Evolutionary conservation across 2,888 invertebrate genomes (phyloP).

Genomic region (Galerucella calmariensis): DNA sequence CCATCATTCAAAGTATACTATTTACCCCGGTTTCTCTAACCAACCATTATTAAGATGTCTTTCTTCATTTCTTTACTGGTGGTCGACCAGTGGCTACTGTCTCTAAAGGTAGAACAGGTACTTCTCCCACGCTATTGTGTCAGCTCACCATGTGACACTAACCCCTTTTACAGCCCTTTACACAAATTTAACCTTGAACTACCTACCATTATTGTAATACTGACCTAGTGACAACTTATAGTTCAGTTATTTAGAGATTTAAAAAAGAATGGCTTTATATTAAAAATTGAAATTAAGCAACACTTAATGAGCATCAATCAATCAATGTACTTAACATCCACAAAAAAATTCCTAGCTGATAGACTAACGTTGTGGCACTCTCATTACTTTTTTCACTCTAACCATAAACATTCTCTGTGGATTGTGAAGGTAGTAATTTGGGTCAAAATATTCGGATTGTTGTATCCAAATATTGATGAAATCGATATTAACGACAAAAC

Average conservation of each 20-base stretch:
- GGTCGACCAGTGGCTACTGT: slow-evolving; percentile 27
- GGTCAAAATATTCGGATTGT: no score
- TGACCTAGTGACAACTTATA: slow-evolving; percentile 12
- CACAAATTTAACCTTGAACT: slow-evolving; percentile 24
- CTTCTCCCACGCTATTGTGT: slow-evolving; percentile 52
- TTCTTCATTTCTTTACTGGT: slow-evolving; percentile 21
- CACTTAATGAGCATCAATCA: background rate
- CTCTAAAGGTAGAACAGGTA: slow-evolving; percentile 42
- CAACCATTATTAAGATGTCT: slow-evolving; percentile 25
- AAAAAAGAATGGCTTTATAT: background rate
- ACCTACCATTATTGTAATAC: background rate
- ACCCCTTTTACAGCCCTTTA: slow-evolving; percentile 41
- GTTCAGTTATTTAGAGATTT: background rate
- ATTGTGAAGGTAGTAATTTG: no score
- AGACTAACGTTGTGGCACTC: no score
- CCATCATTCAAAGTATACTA: background rate
- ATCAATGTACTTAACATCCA: no score
- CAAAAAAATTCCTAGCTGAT: no score
- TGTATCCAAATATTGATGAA: no score
- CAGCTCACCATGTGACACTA: slow-evolving; percentile 45
- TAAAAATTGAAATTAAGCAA: background rate
- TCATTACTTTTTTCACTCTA: no score
- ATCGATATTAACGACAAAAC: no score
- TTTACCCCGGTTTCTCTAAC: slow-evolving; percentile 10
- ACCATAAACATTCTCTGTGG: no score